Percentiles rank a stretch among this genome's conserved stretches.
These are phyloP conservation scores for Oedothorax gibbosus DNA, from an alignment of 1,140 invertebrate species.

Conservation along the genomic window DNA sequence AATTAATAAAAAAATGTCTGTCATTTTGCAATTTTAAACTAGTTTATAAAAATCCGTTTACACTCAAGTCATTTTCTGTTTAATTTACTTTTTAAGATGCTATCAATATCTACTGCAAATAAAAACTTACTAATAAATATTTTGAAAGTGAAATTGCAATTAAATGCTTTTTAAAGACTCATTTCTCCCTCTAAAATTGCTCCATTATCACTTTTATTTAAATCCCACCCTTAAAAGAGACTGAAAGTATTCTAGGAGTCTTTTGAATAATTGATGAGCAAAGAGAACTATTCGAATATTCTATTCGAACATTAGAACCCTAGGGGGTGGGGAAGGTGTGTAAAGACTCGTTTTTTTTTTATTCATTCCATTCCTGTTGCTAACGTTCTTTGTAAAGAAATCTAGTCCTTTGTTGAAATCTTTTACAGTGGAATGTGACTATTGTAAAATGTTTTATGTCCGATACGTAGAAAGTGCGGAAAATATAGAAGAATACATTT, in stretches of 20 bases:
- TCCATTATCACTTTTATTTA: conserved; percentile 46
- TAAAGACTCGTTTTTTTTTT: conserved; percentile 25
- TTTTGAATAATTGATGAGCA: conserved; percentile 59
- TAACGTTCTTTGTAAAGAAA: conserved; percentile 2
- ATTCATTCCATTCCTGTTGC: conserved; percentile 39
- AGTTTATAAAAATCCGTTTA: no score
- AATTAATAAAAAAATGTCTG: no score
- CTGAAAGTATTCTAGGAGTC: conserved; percentile 34
- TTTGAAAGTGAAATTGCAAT: conserved; percentile 20
- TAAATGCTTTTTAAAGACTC: conserved; percentile 1
- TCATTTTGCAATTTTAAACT: no score
- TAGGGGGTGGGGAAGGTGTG: conserved; percentile 15
- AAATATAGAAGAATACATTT: not conserved
- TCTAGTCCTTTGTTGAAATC: conserved; percentile 34
- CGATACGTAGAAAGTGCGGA: conserved; percentile 8
- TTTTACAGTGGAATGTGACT: conserved; percentile 35
- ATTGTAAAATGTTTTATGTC: conserved; percentile 39
- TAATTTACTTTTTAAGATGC: no score
- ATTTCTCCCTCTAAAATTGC: not conserved
- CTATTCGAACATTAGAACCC: conserved; percentile 10
- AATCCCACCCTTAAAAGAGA: conserved; percentile 33
- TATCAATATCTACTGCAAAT: no score
- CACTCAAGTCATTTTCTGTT: no score
- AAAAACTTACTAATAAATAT: no score
- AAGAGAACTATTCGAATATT: conserved; percentile 54